Evolutionary conservation across 2,113 vertebrate species (phyloP), one percentile per base, ranked within the genome.

Genomic region (Phalacrocorax carbo): DNA sequence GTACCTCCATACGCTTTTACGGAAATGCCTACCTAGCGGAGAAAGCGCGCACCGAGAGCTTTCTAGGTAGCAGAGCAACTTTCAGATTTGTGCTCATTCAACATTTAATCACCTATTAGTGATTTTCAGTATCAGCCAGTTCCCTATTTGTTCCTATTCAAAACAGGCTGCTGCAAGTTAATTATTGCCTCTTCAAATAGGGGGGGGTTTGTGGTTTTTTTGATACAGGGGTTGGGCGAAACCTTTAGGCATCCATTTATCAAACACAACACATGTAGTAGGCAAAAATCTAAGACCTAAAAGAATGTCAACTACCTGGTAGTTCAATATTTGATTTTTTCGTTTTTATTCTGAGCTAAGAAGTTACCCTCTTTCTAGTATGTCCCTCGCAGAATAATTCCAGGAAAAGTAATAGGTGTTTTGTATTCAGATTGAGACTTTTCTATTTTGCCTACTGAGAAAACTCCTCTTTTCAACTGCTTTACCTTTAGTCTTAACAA

Each of bases 281-380:
- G 32, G 17, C 26, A 19, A 65, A 40, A 86, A 86, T 38, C 55
- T 62, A 81, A 66, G 36, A 72, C 10, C 13, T 91, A 46, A 78
- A 91, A 68, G 19, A 76, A 76, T 23, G 36, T 70, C 78, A 86
- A 19, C 73, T 66, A 68, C 25, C 27, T 62, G 23, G 36, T 58
- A 55, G 49, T 71, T 94, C 66, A 70, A 9, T 64, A 87, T 85
- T 96, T 92, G 77, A 96, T 89, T 90, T 94, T 55, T 79, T 96
- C 49, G 55, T 76, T 95, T 95, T 90, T 87, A 88, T 88, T 83
- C 40, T 73, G 52, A 90, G 75, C 34, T 58, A 88, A 82, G 57
- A 94, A 62, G 4, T 86, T 52, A 91, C 49, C 30, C 64, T 86
- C 55, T 64, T 82, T 78, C 32, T 57, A 60, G 10, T 69, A 69